These are phyloP conservation scores for Tigriopus japonicus DNA, from an alignment of 1,140 invertebrate species.

Conservation along the genomic window DNA sequence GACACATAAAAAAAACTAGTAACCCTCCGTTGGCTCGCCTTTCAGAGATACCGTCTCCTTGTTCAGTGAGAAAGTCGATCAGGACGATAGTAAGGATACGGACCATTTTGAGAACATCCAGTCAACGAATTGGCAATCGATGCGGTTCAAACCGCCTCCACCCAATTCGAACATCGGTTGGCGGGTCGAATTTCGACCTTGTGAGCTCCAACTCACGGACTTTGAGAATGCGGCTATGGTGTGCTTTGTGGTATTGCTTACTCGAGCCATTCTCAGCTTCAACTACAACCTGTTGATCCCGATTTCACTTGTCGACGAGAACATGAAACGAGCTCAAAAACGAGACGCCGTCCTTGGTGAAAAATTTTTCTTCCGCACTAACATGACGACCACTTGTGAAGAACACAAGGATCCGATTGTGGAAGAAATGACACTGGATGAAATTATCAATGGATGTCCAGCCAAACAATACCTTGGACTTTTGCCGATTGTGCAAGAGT, in stretches of 20 bases:
- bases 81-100: constrained; percentile 79
- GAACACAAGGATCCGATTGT: constrained; percentile 30
- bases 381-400: constrained; percentile 34
- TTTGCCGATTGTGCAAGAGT: constrained; percentile 77
- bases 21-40: not conserved
- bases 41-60: constrained; percentile 67
- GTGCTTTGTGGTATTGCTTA: constrained; percentile 92
- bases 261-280: constrained; percentile 88
- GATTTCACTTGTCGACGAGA: constrained; percentile 80
- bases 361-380: constrained; percentile 79
- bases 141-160: constrained; percentile 97
- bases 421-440: constrained; percentile 65
- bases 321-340: constrained; percentile 85
- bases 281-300: constrained; percentile 90
- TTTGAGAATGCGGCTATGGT: constrained; percentile 99
- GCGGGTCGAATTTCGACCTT: constrained; percentile 97
- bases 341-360: constrained; percentile 58
- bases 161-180: constrained; percentile 89
- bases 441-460: constrained; percentile 84
- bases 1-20: no score
- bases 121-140: constrained; percentile 99
- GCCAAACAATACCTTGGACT: constrained; percentile 79
- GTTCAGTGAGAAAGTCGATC: constrained; percentile 86
- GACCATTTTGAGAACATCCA: constrained; percentile 99
- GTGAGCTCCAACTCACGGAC: constrained; percentile 94